Evolutionary conservation across 2,113 vertebrate species (phyloP).

Genomic region (Murina feae): DNA sequence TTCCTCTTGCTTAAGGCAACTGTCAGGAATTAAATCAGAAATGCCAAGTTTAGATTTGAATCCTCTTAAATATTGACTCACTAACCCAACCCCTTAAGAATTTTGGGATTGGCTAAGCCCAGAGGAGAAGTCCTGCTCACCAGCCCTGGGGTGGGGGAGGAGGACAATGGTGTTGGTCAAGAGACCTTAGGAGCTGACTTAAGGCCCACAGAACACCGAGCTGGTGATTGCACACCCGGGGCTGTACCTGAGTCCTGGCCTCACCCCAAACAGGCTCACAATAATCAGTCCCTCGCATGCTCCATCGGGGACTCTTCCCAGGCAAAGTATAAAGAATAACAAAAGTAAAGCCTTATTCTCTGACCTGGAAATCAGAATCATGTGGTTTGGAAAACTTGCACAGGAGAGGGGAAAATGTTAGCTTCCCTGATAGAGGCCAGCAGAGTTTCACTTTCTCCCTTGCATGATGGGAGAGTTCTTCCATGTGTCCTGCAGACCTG

Average conservation of each 20-base stretch:
- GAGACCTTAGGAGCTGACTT: not conserved
- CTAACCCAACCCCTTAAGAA: not conserved
- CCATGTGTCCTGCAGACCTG: constrained; percentile 27
- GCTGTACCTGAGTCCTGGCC: not conserved
- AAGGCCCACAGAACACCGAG: not conserved
- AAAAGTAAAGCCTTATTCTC: not conserved
- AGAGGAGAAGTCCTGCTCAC: not conserved
- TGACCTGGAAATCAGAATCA: constrained; percentile 43
- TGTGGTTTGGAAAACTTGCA: not conserved
- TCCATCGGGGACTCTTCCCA: not conserved
- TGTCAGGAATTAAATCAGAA: constrained; percentile 13
- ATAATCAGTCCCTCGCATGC: not conserved
- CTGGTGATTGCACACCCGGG: not conserved
- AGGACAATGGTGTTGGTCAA: not conserved
- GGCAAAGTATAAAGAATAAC: not conserved
- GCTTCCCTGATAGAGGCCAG: not conserved
- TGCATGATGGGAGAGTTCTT: not conserved
- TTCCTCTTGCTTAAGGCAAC: not conserved
- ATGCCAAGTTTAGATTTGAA: not conserved
- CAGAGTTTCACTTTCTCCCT: constrained; percentile 19
- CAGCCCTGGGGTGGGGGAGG: not conserved
- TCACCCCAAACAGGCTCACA: not conserved
- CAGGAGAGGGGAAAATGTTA: not conserved
- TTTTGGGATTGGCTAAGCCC: not conserved
- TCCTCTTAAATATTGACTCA: not conserved